phyloP scores from a whole-genome alignment of 2,888 invertebrate species.

The Phalera bucephala region DNA sequence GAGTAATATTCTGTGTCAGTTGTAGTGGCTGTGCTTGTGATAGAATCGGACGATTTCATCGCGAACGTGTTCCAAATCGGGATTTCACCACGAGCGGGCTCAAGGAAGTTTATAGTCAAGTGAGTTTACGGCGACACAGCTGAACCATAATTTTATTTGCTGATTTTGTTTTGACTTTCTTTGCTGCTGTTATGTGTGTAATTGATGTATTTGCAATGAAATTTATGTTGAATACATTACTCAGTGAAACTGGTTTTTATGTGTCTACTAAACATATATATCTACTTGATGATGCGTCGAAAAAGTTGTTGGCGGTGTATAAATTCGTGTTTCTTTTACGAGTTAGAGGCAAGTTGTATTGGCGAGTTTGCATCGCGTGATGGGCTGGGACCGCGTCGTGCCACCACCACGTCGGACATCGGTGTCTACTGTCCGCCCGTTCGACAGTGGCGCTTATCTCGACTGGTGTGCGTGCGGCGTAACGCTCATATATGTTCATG shows the following conservation, averaged over 20 bases:
- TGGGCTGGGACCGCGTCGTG: slow-evolving; percentile 19
- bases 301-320: not conserved
- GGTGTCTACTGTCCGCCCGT: slow-evolving; percentile 28
- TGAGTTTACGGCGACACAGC: slow-evolving; percentile 51
- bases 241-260: slow-evolving; percentile 10
- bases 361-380: slow-evolving; percentile 19
- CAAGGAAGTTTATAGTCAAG: slow-evolving; percentile 80
- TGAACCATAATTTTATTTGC: slow-evolving; percentile 10
- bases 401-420: slow-evolving; percentile 29
- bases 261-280: not conserved
- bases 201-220: slow-evolving; percentile 8
- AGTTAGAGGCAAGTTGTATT: slow-evolving; percentile 9
- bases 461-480: slow-evolving; percentile 11
- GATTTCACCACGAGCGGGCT: slow-evolving; percentile 83
- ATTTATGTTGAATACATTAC: slow-evolving; percentile 9
- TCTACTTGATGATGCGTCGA: not conserved
- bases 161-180: slow-evolving; percentile 22
- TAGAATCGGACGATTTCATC: slow-evolving; percentile 76
- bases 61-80: slow-evolving; percentile 77
- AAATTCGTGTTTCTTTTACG: slow-evolving; percentile 2
- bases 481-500: slow-evolving; percentile 26
- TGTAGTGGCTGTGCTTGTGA: slow-evolving; percentile 77
- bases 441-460: slow-evolving; percentile 40
- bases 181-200: slow-evolving; percentile 12
- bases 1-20: slow-evolving; percentile 79